These are phyloP conservation scores for Donacobius atricapilla DNA, from an alignment of 2,113 vertebrate genomes.

Conservation along the genomic window DNA sequence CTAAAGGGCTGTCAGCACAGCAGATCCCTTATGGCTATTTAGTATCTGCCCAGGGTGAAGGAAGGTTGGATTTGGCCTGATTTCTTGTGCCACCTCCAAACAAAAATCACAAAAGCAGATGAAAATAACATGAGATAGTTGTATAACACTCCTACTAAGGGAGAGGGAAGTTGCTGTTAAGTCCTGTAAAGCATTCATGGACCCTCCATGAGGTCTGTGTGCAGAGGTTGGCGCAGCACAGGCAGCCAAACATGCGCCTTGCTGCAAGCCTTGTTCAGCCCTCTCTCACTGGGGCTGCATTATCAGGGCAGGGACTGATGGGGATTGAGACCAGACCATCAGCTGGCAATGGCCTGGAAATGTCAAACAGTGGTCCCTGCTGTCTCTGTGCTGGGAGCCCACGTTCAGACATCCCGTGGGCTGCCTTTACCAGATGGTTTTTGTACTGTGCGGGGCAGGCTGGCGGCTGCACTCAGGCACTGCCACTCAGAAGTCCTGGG, in stretches of 20 bases:
- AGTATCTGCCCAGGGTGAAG: background rate
- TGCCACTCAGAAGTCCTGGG: background rate
- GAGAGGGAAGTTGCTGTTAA: background rate
- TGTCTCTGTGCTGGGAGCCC: background rate
- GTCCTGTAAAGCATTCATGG: background rate
- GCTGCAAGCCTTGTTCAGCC: background rate
- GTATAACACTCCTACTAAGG: background rate
- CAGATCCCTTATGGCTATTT: background rate
- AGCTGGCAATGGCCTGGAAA: background rate
- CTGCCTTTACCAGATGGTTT: rapidly evolving
- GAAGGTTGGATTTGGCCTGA: background rate
- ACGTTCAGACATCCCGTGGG: rapidly evolving
- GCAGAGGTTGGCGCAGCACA: background rate
- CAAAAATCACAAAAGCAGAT: background rate
- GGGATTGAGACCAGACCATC: background rate
- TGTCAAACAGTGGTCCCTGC: background rate
- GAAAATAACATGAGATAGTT: background rate
- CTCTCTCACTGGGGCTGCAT: background rate
- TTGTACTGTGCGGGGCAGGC: rapidly evolving
- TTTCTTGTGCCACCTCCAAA: slow-evolving; percentile 8
- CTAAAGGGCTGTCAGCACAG: background rate
- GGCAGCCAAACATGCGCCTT: background rate
- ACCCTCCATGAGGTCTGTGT: background rate
- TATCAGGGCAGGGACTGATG: background rate
- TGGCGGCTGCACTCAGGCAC: rapidly evolving